Evolutionary conservation across 2,888 invertebrate genomes (phyloP), one percentile per base, ranked within the genome.

Genomic region (Hydriomena furcata): DNA sequence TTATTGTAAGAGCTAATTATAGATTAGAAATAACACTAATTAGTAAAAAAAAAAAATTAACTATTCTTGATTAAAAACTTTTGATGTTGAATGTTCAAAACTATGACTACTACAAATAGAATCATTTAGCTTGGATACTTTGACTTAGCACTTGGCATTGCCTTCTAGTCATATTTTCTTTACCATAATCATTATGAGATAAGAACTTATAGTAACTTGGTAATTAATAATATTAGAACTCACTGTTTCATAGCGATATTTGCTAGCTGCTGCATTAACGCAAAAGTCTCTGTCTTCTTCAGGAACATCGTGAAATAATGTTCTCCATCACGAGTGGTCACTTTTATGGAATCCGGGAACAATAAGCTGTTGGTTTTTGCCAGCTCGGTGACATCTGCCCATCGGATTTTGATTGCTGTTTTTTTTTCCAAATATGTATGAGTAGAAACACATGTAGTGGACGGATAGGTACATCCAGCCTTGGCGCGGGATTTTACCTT

Each of bases 391-490:
- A 98, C 95, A 73, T 98, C 98, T 1, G 95, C 94, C 97, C 98
- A 98, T 66, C 97, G 92, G 47, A 99, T 93, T 61, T 96, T 94
- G 36, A 98, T 91, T 69, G 95, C 96, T 2, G 96, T 97, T 79
- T 98, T 97, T n/a, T 51, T 93, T 94, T 5, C 98, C 98, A 83
- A 99, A 92, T 72, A 99, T 94, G 75, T 96, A 98, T 0, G 99
- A 97, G 82, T 99, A 96, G 86, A 99, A 99, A 77, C 98, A 98
- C 79, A 99, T 92, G 80, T 98, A 97, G 79, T 98, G 97, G 24
- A 99, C 95, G 11, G 98, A 98, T n/a, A 99, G 92, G 77, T 99
- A 99, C 77, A 99, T 91, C 95, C 98, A 97, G 23, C 99, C 99
- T 89, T 99, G 99, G n/a, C 97, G 91, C 0, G 98, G 99, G 63